Base-by-base conservation (phyloP, 2,113 vertebrate species). In the Gracilinanus agilis region DNA sequence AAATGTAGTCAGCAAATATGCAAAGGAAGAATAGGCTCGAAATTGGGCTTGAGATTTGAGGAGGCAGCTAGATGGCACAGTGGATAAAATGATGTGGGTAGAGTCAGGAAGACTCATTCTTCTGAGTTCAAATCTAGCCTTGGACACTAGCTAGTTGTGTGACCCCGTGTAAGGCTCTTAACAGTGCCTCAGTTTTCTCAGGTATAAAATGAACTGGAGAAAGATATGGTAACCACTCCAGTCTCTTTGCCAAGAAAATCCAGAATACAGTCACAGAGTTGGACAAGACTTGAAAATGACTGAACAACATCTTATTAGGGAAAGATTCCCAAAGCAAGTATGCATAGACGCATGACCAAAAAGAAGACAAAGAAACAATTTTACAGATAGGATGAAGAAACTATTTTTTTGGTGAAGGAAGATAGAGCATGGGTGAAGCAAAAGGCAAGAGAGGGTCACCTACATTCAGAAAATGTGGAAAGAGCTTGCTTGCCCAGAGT, bases 301-400 rank as follows among this genome's bases (percentile, higher is more conserved):
- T 49, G 49, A 49, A 49, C 49, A 49, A 49, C 49, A 49, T 49
- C 49, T 49, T 49, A 40, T 54, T 44, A 54, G 8, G 90, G 49
- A 90, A 91, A 92, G 9, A 23, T 55, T 92, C 53, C 44, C 89
- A 83, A 54, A 89, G 90, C 89, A 83, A 24, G 55, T 95, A 75
- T 58, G 88, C 34, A 1, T 90, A 21, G 92, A 90, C 6, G 44
- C 9, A 44, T 54, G 34, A 91, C 27, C 75, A 5, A 91, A 91
- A 49, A 53, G 91, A 56, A 94, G 92, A 56, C 49, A 55, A 0
- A 91, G 54, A 90, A 75, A n/a, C 5, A 19, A 75, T 75, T 75
- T 75, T 40, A 75, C 34, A n/a, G n/a, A 75, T 75, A 34, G 67
- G 34, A 75, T n/a, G 5, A 75, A 75, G 34, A 75, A 40, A n/a